phyloP scores from a whole-genome alignment of 2,797 vertebrate genomes.

The Pseudochirops cupreus region DNA sequence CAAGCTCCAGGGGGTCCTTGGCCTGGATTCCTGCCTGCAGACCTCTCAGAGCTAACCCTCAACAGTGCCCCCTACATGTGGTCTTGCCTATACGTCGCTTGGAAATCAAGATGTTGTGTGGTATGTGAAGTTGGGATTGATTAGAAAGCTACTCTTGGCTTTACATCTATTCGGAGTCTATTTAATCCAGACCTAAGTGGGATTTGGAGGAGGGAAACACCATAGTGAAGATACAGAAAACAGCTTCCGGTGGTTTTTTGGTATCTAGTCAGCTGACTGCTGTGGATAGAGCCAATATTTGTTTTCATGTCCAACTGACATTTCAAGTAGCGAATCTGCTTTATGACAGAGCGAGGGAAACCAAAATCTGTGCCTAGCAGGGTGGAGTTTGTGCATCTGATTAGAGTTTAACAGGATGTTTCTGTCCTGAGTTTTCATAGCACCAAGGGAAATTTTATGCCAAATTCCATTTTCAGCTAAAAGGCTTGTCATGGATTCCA shows the following conservation, averaged over 20 bases:
- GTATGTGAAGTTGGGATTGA: not conserved
- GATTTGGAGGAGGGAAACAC: not conserved
- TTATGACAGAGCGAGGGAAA: constrained; percentile 35
- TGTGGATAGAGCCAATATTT: constrained; percentile 67
- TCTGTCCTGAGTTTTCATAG: constrained; percentile 66
- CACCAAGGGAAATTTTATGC: constrained; percentile 62
- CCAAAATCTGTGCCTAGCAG: constrained; percentile 67
- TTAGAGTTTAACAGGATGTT: constrained; percentile 15
- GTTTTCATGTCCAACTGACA: constrained; percentile 69
- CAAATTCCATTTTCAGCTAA: constrained; percentile 69
- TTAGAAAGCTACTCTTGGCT: constrained; percentile 11
- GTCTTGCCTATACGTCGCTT: not conserved
- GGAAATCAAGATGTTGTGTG: not conserved
- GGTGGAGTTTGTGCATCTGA: constrained; percentile 61
- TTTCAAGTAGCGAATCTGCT: constrained; percentile 71
- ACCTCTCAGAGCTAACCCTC: too few species aligned
- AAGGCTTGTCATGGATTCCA: constrained; percentile 56
- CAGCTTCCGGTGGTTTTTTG: not conserved
- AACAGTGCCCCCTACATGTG: too few species aligned
- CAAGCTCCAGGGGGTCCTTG: too few species aligned
- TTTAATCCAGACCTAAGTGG: not conserved
- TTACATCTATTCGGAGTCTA: not conserved
- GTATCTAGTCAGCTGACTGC: constrained; percentile 44
- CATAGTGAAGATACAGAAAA: not conserved
- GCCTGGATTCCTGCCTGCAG: too few species aligned